Percentiles rank a stretch among this genome's conserved stretches.
Conservation (phyloP, 2,113 vertebrate genomes). For the Noturus placidus region DNA sequence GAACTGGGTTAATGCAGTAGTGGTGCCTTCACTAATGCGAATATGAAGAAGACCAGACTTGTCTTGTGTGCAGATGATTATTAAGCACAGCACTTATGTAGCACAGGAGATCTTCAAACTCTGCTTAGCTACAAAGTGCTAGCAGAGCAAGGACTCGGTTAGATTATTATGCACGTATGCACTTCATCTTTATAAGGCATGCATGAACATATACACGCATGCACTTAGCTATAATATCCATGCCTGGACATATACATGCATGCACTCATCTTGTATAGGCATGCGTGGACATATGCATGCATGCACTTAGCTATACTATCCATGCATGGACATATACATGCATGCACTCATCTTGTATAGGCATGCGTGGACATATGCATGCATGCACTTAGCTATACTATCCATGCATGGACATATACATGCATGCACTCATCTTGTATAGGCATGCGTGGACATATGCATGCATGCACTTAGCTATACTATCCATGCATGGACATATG, state of each 20-base stretch:
- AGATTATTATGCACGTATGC: neutral
- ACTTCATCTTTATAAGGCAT: neutral
- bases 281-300: neutral
- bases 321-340: neutral
- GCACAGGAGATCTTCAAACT: neutral
- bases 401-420: neutral
- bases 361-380: neutral
- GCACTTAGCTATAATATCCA: neutral
- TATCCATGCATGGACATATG: neutral
- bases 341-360: too few species aligned
- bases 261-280: neutral
- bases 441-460: neutral
- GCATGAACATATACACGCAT: neutral
- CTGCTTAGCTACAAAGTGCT: neutral
- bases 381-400: too few species aligned
- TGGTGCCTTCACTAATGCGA: neutral
- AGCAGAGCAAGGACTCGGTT: neutral
- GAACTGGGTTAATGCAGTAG: neutral
- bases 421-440: too few species aligned
- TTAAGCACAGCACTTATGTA: neutral
- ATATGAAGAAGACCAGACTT: neutral
- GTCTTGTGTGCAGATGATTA: neutral
- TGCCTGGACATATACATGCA: neutral
- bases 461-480: neutral
- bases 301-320: too few species aligned